Evolutionary conservation across 2,797 vertebrate species (phyloP).

Genomic region (Microctenopoma stevenorrisi): DNA sequence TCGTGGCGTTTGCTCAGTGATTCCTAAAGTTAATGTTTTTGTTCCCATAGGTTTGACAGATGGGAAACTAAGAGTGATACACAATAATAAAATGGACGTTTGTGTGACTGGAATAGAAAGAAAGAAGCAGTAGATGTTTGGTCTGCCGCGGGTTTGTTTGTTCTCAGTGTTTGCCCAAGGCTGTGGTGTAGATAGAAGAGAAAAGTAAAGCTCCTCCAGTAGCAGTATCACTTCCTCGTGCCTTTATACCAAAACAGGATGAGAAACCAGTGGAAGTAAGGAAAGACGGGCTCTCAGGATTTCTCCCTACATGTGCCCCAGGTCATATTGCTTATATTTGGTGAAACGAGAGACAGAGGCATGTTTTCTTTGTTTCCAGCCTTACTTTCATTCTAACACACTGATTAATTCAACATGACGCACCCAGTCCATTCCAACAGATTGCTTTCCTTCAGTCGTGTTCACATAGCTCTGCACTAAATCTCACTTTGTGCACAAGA

Average conservation of each 20-base stretch:
- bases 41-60: not conserved
- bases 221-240: constrained; percentile 52
- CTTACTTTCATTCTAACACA: not conserved
- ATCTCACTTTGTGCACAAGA: constrained; percentile 8
- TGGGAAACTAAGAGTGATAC: not conserved
- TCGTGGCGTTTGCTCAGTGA: constrained; percentile 34
- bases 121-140: constrained; percentile 32
- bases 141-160: constrained; percentile 54
- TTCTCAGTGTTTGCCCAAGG: constrained; percentile 57
- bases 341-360: constrained; percentile 41
- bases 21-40: not conserved
- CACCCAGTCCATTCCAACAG: constrained; percentile 20
- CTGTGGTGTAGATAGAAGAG: constrained; percentile 36
- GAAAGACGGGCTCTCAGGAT: constrained; percentile 12
- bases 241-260: constrained; percentile 16
- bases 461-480: constrained; percentile 16
- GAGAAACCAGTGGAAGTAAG: constrained; percentile 15
- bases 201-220: constrained; percentile 22
- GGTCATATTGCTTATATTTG: constrained; percentile 32
- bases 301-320: not conserved
- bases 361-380: constrained; percentile 19
- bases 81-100: constrained; percentile 1
- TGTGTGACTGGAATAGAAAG: constrained; percentile 20
- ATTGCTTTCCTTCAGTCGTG: constrained; percentile 30
- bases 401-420: constrained; percentile 35